Evolutionary conservation across 2,797 vertebrate genomes (phyloP).

Genomic region (Emys orbicularis): DNA sequence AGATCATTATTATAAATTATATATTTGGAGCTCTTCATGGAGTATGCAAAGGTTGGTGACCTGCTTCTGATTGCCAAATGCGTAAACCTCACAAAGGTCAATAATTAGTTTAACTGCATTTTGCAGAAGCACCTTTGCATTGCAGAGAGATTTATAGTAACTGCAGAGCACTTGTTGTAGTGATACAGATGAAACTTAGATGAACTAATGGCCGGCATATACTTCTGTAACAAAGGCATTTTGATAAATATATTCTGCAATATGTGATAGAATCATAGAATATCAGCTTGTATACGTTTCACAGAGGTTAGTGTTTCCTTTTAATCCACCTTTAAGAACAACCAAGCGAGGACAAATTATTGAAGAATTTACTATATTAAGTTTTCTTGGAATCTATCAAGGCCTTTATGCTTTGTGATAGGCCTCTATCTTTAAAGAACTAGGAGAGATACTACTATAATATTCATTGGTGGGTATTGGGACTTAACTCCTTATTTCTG

Average conservation of each 20-base stretch:
- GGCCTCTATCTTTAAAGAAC: background rate
- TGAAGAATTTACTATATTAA: background rate
- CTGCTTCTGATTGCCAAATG: background rate
- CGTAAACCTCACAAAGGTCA: background rate
- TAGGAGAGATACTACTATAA: background rate
- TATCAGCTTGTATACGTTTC: background rate
- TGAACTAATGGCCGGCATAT: background rate
- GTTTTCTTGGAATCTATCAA: background rate
- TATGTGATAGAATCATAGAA: background rate
- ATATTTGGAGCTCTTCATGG: background rate
- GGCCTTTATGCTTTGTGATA: background rate
- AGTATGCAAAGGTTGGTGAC: background rate
- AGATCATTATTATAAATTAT: background rate
- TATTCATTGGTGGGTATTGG: background rate
- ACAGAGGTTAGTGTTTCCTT: background rate
- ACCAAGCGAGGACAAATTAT: background rate
- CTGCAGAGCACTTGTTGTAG: background rate
- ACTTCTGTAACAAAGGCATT: background rate
- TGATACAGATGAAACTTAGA: conserved; percentile 16
- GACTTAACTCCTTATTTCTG: background rate
- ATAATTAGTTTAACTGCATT: background rate
- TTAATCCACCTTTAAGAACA: conserved; percentile 10
- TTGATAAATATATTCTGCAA: background rate
- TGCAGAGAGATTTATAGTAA: background rate
- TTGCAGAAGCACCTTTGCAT: conserved; percentile 6